Evolutionary conservation across 2,888 invertebrate species (phyloP).

Genomic region (Tenthredo amoena): DNA sequence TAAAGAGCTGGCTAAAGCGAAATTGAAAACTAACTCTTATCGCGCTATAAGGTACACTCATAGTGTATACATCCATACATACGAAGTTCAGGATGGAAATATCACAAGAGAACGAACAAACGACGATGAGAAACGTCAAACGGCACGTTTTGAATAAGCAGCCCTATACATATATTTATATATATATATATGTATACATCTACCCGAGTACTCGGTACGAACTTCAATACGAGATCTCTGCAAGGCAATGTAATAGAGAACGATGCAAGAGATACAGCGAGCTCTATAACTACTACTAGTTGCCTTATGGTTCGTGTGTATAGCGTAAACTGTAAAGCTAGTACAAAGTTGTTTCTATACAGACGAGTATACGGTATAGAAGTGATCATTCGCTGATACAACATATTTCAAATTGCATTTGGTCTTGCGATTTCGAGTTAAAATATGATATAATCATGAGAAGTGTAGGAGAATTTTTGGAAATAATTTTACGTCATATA

Average conservation of each 20-base stretch:
- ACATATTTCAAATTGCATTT: background rate
- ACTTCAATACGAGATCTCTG: background rate
- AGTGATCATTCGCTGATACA: background rate
- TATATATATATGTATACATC: background rate
- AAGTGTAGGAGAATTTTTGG: no score
- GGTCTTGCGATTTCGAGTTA: background rate
- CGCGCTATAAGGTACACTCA: background rate
- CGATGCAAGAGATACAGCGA: background rate
- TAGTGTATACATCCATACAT: background rate
- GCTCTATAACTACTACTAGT: background rate
- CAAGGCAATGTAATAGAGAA: background rate
- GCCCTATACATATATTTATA: no score
- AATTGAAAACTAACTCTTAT: slow-evolving; percentile 66
- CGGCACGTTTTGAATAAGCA: slow-evolving; percentile 12
- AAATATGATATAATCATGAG: background rate
- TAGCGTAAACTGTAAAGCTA: background rate
- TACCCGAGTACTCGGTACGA: background rate
- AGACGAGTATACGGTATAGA: background rate
- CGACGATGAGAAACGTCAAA: slow-evolving; percentile 19
- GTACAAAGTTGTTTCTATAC: background rate
- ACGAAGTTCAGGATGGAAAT: background rate
- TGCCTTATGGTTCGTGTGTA: background rate
- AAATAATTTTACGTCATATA: background rate
- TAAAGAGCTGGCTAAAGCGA: slow-evolving; percentile 60
- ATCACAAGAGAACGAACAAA: background rate